A percentile compares a stretch with the other conserved stretches of the same genome.
Evolutionary conservation across 35 echinoderm and acorn worm species (phyloP).

Genomic region (Nesometra sesokonis): DNA sequence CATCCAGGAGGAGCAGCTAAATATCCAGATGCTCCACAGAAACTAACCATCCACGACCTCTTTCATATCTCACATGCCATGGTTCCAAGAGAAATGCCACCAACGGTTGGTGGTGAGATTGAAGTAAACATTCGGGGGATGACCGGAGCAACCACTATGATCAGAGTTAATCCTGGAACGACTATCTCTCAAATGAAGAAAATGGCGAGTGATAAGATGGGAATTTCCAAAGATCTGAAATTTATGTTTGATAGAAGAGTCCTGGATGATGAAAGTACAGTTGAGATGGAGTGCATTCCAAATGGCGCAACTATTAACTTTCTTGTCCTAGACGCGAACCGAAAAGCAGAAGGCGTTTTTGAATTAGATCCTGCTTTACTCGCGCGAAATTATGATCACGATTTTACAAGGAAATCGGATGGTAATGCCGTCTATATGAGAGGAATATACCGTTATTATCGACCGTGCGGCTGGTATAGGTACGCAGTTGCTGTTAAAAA

Average conservation of each 20-base stretch:
- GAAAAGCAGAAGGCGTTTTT: not conserved
- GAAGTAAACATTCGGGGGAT: not conserved
- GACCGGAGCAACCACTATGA: not conserved
- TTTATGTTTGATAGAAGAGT: not conserved
- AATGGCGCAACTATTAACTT: not conserved
- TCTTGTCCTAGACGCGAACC: not conserved
- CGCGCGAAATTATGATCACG: not conserved
- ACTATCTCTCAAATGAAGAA: not conserved
- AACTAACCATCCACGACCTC: not conserved
- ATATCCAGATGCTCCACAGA: not conserved
- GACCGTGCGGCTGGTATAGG: not conserved
- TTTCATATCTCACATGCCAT: not conserved
- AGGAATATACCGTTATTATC: not conserved
- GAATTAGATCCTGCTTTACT: not conserved
- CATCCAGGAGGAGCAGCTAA: too few relatives aligned
- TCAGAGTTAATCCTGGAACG: not conserved
- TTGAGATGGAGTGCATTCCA: not conserved
- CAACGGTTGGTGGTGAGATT: not conserved
- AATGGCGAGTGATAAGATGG: not conserved
- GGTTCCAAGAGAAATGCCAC: not conserved
- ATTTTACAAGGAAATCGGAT: not conserved
- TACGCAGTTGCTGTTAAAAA: not conserved
- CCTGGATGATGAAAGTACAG: not conserved
- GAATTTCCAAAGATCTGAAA: not conserved
- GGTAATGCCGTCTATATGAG: not conserved